phyloP scores from a whole-genome alignment of 2,113 vertebrate genomes.

The Grantiella picta region DNA sequence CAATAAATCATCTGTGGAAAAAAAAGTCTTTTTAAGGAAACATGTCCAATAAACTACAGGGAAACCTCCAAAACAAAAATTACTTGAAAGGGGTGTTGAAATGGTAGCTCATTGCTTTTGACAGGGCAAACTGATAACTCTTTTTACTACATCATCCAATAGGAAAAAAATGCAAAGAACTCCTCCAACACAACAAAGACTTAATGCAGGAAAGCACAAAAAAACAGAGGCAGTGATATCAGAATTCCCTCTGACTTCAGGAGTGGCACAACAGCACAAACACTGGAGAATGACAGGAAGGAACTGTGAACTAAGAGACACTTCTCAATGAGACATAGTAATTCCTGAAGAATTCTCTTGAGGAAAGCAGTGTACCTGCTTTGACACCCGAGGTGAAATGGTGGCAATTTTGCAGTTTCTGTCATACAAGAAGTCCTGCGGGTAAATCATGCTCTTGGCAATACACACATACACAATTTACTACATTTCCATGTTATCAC shows the following conservation, averaged over 20 bases:
- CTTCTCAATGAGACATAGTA: neutral
- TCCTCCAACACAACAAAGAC: neutral
- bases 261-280: neutral
- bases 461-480: fast-evolving
- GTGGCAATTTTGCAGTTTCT: neutral
- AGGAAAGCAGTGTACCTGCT: neutral
- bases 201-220: neutral
- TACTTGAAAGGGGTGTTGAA: neutral
- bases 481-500: neutral
- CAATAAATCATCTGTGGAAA: neutral
- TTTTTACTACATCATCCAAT: neutral
- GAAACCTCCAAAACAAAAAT: neutral
- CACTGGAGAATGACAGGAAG: neutral
- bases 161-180: neutral
- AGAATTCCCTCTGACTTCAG: neutral
- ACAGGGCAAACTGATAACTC: neutral
- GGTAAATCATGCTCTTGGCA: neutral
- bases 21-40: neutral
- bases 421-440: neutral
- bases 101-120: neutral
- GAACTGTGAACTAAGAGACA: neutral
- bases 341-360: neutral
- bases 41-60: neutral
- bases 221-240: neutral
- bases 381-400: neutral